phyloP scores from a whole-genome alignment of 2,888 invertebrate genomes.

The Petrophora chlorosata region DNA sequence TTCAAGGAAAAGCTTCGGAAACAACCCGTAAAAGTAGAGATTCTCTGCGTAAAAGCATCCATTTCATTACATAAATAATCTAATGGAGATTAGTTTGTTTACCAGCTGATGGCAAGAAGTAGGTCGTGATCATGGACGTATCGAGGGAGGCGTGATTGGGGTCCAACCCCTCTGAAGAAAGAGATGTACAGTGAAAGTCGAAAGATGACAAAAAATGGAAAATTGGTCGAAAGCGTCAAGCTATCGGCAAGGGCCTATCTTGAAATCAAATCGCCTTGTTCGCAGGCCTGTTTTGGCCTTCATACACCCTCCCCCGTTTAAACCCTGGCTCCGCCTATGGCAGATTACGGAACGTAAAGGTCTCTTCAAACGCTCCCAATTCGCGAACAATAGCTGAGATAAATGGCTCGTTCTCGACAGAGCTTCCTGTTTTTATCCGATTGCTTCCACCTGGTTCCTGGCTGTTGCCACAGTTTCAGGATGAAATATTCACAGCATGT shows the following conservation, averaged over 20 bases:
- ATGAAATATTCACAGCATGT: not conserved
- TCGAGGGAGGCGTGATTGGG: no score
- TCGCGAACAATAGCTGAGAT: conserved; percentile 54
- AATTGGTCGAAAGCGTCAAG: no score
- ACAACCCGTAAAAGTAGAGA: not conserved
- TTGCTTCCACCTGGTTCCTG: conserved; percentile 48
- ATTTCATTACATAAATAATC: conserved; percentile 9
- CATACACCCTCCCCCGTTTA: no score
- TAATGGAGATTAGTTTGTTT: conserved; percentile 42
- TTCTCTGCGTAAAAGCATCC: conserved; percentile 23
- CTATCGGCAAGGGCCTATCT: no score
- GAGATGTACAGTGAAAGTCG: no score
- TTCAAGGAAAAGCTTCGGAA: not conserved
- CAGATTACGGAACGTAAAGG: conserved; percentile 44
- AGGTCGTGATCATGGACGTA: no score
- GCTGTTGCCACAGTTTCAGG: conserved; percentile 10
- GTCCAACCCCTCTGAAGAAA: no score
- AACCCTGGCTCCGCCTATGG: no score
- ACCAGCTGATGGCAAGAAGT: conserved; percentile 41
- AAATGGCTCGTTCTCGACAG: conserved; percentile 50
- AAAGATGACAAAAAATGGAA: no score
- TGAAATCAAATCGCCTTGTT: no score
- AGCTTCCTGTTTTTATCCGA: conserved; percentile 49
- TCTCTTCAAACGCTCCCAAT: conserved; percentile 16
- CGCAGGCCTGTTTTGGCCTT: no score